Base-by-base conservation (phyloP, 2,113 vertebrate genomes). In the Regulus satrapa region DNA sequence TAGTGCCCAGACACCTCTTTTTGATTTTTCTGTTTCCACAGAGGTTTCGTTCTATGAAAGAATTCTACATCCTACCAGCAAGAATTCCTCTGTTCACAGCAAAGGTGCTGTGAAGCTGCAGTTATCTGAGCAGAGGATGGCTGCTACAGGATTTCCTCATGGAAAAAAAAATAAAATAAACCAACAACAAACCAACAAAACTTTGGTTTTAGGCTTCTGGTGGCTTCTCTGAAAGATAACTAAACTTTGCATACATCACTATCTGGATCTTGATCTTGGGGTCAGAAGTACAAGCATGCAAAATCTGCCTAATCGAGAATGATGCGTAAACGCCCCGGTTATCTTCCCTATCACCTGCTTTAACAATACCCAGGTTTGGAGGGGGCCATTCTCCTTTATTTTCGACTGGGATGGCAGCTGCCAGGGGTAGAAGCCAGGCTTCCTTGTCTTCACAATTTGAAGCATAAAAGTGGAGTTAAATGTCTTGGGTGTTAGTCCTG, bases 241-340 rank as follows among this genome's bases (percentile, higher is more conserved):
- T 85, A 38, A 88, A 76, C 63, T 95, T 95, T 58, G 94, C 48
- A 38, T 83, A 24, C 45, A 63, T 72, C 8, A 0, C 59, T 94
- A 91, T 94, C 96, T 94, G 64, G 52, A 89, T 78, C 62, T 89
- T 94, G 88, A 97, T 97, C 94, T 89, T 73, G 80, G 49, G 92
- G 96, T 96, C 95, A 97, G 95, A 91, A 96, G 95, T 93, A 93
- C 94, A 92, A 74, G 55, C 41, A 21, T 19, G n/a, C 71, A 43
- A 89, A 85, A 41, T 43, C 77, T 79, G 62, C 45, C 26, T 15
- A 20, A 54, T 43, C 0, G 4, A 61, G 85, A 92, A 92, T 26
- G 62, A 74, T 4, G 24, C 0, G 1, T 68, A 77, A 85, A 16
- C 25, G 86, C 68, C 58, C 68, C 68, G 1, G 0, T 74, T 86